Evolutionary conservation across 2,797 vertebrate species (phyloP).

Genomic region (Anguilla obscura): DNA sequence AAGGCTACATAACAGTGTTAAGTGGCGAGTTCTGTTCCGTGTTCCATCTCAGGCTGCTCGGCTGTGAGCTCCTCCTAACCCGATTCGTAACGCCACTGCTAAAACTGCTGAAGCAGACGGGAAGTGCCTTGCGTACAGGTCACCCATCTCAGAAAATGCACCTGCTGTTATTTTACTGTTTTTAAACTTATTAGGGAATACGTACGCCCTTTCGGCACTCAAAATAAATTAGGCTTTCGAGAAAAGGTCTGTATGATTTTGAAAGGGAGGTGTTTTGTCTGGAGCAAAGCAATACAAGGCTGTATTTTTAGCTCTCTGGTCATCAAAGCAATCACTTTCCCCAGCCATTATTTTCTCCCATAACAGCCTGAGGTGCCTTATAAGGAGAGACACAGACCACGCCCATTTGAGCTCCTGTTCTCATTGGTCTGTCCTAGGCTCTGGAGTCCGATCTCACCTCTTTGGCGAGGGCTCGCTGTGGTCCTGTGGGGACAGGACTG

Average conservation of each 20-base stretch:
- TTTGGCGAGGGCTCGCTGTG: slow-evolving; percentile 4
- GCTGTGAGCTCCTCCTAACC: not conserved
- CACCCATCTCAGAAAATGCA: not conserved
- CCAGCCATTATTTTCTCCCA: not conserved
- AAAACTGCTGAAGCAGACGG: not conserved
- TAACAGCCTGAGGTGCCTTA: not conserved
- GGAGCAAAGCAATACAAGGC: not conserved
- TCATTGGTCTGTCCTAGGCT: not conserved
- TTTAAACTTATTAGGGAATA: not conserved
- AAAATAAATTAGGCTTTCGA: not conserved
- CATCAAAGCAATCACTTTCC: not conserved
- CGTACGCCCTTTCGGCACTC: not conserved
- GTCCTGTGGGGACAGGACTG: slow-evolving; percentile 28
- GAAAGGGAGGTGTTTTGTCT: not conserved
- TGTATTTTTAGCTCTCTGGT: not conserved
- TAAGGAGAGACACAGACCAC: not conserved
- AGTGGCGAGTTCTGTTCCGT: not conserved
- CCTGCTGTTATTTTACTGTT: not conserved
- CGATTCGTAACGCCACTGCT: not conserved
- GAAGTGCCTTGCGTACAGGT: not conserved
- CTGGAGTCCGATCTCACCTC: slow-evolving; percentile 46
- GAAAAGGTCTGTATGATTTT: not conserved
- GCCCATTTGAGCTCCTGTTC: not conserved
- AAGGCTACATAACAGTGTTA: not conserved
- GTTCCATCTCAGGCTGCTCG: not conserved